Conservation (phyloP, 2,888 invertebrate species). For the Brenthis daphne region DNA sequence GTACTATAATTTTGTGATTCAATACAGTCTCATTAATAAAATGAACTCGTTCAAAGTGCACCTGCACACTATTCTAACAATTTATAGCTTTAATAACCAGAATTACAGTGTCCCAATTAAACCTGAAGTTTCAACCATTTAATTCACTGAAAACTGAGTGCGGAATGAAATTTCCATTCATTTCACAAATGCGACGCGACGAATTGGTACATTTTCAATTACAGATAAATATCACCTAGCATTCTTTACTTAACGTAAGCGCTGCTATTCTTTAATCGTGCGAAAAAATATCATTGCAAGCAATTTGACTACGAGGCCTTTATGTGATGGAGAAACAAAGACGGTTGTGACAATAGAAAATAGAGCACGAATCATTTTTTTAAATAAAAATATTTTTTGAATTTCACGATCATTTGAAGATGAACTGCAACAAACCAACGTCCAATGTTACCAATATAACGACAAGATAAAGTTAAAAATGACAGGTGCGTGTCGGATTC, state of each 20-base stretch:
- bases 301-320: not conserved
- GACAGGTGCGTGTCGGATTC: too few species aligned
- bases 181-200: slow-evolving; percentile 22
- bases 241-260: slow-evolving; percentile 14
- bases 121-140: slow-evolving; percentile 11
- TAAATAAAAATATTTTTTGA: too few species aligned
- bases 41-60: slow-evolving; percentile 13
- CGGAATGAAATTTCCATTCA: slow-evolving; percentile 21
- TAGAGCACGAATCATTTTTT: too few species aligned
- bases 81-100: slow-evolving; percentile 3
- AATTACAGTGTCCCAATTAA: slow-evolving; percentile 16
- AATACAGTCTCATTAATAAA: slow-evolving; percentile 3
- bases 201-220: slow-evolving; percentile 26
- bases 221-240: slow-evolving; percentile 25
- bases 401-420: too few species aligned
- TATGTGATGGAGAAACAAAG: not conserved
- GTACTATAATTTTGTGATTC: too few species aligned
- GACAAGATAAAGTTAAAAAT: too few species aligned
- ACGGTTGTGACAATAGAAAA: too few species aligned
- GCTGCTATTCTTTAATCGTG: slow-evolving; percentile 13
- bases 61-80: slow-evolving; percentile 20
- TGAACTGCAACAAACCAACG: too few species aligned
- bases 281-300: not conserved
- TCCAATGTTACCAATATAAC: too few species aligned
- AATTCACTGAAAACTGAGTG: slow-evolving; percentile 19